Evolutionary conservation across 2,797 vertebrate species (phyloP).

Genomic region (Bradypus variegatus): DNA sequence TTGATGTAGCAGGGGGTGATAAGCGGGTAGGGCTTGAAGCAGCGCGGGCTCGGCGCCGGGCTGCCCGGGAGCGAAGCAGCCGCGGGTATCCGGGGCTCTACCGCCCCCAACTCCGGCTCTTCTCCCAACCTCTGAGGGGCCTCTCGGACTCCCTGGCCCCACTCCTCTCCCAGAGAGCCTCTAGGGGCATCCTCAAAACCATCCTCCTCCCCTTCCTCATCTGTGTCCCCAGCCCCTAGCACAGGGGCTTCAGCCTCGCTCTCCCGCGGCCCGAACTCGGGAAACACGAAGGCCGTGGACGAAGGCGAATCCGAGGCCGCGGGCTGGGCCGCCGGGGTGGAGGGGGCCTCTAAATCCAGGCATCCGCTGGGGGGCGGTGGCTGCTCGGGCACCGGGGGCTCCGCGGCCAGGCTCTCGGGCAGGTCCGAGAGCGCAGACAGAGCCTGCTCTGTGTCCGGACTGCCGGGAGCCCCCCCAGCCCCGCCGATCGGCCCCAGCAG

Average conservation of each 20-base stretch:
- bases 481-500: constrained; percentile 51
- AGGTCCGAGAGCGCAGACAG: constrained; percentile 35
- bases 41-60: constrained; percentile 71
- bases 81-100: neutral
- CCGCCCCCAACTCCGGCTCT: neutral
- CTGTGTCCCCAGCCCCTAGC: constrained; percentile 38
- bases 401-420: neutral
- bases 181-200: constrained; percentile 60
- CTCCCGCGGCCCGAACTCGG: neutral
- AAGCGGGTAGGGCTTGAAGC: constrained; percentile 83
- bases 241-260: rapidly evolving
- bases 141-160: constrained; percentile 11
- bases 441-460: constrained; percentile 56
- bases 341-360: neutral
- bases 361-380: neutral
- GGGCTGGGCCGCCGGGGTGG: neutral
- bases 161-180: constrained; percentile 51
- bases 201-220: constrained; percentile 60
- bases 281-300: constrained; percentile 31
- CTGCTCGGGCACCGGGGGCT: neutral
- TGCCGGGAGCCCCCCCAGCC: constrained; percentile 25
- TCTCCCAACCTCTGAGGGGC: neutral
- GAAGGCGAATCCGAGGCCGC: neutral
- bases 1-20: constrained; percentile 91
- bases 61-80: constrained; percentile 67